Percentiles rank a stretch among this genome's conserved stretches.
Conservation (phyloP, 2,888 invertebrate species). For the Lasioglossum figueresi region DNA sequence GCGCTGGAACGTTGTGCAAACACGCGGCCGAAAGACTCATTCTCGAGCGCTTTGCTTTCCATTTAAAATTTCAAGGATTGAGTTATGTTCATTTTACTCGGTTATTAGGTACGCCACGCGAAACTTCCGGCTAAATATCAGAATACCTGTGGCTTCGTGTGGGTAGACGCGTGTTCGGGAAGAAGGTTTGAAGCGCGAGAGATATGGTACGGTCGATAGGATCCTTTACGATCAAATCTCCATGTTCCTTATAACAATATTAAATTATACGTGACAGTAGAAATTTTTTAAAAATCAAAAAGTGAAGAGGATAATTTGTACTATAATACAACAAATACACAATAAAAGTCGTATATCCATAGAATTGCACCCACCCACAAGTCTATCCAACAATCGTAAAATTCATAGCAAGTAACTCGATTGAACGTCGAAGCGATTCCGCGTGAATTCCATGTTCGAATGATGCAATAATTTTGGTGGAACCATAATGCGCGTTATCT, state of each 20-base stretch:
- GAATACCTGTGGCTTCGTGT: not conserved
- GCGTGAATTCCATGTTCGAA: not conserved
- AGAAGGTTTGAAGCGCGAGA: not conserved
- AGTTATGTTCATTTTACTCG: not conserved
- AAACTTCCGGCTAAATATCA: not conserved
- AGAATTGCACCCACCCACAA: too few relatives aligned
- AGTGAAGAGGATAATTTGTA: too few relatives aligned
- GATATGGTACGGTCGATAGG: too few relatives aligned
- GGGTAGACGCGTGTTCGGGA: not conserved
- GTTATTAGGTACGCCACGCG: not conserved
- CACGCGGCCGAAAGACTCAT: not conserved
- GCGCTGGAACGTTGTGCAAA: not conserved
- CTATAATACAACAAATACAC: too few relatives aligned
- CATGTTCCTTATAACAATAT: too few relatives aligned
- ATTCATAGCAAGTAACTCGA: too few relatives aligned
- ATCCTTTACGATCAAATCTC: too few relatives aligned
- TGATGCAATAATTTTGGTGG: not conserved
- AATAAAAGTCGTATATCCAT: too few relatives aligned
- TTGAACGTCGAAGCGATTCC: not conserved
- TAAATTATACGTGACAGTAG: too few relatives aligned
- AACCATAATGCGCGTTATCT: not conserved
- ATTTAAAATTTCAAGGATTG: not conserved
- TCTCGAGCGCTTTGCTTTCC: not conserved
- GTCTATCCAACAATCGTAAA: too few relatives aligned
- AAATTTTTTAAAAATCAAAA: too few relatives aligned